Evolutionary conservation across 2,888 invertebrate species (phyloP), one percentile per base, ranked within the genome.

Genomic region (Tipula helvola): DNA sequence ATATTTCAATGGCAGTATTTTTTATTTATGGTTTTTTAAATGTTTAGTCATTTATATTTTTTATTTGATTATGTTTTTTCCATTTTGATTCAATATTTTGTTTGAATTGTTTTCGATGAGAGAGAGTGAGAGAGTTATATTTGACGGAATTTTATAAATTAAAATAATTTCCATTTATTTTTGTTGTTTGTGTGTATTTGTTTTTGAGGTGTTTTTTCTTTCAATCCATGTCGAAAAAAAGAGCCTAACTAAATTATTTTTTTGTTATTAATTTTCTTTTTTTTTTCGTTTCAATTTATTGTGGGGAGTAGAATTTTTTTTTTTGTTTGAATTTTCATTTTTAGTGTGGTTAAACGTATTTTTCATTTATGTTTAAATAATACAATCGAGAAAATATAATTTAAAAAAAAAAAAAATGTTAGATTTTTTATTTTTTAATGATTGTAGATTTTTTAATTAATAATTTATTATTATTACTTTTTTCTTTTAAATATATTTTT

Each of bases 1-100:
- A 83, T 87, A 87, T 84, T 87, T 87, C 87, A 87, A 88, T 87
- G 87, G 87, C 88, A 88, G 88, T 88, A 86, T 87, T 87, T 87
- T 87, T 87, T 87, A 87, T 88, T 88, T 42, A 88, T 87, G 28
- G 1, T 28, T 28, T 28, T 86, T 88, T 87, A 47, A 39, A 28
- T 44, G 39, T 44, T 8, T 86, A 7, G 87, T 86, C 57, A 86
- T 18, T 13, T 18, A 87, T 71, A 36, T 86, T 87, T 87, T 36
- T 12, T 86, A 41, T 36, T 36, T 12, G 36, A 84, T 87, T 85
- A 28, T 86, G 28, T 8, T 87, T 86, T 16, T 28, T 83, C 83
- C 86, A 86, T 83, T 42, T 42, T 18, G 85, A 41, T 84, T 44
- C 7, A 42, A 7, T 39, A 39, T 39, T 42, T 86, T 39, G 36